These are phyloP conservation scores for Nomada fucata DNA, from an alignment of 2,888 invertebrate species.

Conservation along the genomic window DNA sequence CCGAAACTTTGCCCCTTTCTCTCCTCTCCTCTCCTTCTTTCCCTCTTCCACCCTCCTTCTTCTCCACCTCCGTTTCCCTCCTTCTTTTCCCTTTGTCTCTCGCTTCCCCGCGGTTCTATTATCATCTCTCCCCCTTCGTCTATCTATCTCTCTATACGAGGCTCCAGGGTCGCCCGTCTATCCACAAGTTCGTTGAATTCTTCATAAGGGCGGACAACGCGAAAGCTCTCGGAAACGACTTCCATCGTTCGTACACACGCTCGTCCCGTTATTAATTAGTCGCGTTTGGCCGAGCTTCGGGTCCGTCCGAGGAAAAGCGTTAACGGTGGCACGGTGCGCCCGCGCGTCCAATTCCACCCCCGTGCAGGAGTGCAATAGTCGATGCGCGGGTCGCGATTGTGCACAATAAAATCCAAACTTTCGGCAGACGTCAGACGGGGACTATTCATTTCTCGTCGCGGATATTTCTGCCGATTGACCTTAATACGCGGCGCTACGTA, in stretches of 20 bases:
- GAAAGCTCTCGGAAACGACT: constrained; percentile 53
- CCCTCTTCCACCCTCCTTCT: constrained; percentile 46
- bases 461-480: constrained; percentile 67
- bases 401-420: background rate
- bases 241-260: constrained; percentile 32
- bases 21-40: constrained; percentile 24
- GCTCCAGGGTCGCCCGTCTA: constrained; percentile 50
- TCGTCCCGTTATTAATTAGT: constrained; percentile 42
- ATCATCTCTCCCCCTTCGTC: constrained; percentile 49
- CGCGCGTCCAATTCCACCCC: background rate
- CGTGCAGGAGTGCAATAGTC: too few relatives aligned
- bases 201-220: constrained; percentile 55
- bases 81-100: constrained; percentile 29
- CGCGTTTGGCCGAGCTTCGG: background rate
- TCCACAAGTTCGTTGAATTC: constrained; percentile 58
- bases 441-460: constrained; percentile 1
- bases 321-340: too few relatives aligned
- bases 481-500: constrained; percentile 60
- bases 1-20: constrained; percentile 68
- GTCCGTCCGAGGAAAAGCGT: background rate
- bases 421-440: background rate
- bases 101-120: constrained; percentile 39
- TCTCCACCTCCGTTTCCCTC: constrained; percentile 20
- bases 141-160: constrained; percentile 56
- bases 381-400: too few relatives aligned